Evolutionary conservation across 2,888 invertebrate species (phyloP).

Genomic region (Andrena marginata): DNA sequence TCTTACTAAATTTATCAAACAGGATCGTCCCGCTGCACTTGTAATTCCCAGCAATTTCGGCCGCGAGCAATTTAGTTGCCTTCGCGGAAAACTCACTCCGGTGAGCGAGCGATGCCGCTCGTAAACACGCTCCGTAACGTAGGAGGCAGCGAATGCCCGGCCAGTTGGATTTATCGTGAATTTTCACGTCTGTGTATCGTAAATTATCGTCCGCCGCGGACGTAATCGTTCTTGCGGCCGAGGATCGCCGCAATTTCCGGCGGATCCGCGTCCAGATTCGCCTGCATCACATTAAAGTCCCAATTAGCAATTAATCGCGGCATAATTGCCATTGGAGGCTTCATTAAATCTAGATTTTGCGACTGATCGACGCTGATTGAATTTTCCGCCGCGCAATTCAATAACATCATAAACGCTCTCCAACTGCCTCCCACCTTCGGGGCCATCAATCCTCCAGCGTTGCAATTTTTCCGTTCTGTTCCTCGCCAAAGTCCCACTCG

Average conservation of each 20-base stretch:
- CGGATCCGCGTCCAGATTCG: constrained; percentile 20
- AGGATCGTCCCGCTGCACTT: constrained; percentile 16
- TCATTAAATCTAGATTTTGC: constrained; percentile 24
- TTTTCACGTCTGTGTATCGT: constrained; percentile 47
- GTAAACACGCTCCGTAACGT: constrained; percentile 43
- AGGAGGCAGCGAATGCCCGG: constrained; percentile 4
- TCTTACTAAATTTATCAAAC: constrained; percentile 13
- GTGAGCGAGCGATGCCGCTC: constrained; percentile 14
- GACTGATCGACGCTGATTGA: not conserved
- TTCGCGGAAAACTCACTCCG: constrained; percentile 38
- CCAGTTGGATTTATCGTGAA: constrained; percentile 46
- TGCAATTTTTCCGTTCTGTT: no score
- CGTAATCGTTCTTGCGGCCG: constrained; percentile 45
- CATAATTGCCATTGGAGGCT: constrained; percentile 28
- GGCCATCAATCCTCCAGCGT: no score
- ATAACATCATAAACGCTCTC: constrained; percentile 3
- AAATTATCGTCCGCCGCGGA: constrained; percentile 47
- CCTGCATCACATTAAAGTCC: constrained; percentile 9
- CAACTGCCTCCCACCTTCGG: no score
- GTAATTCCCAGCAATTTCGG: constrained; percentile 10
- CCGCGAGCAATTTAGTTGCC: constrained; percentile 23
- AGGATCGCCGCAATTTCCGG: constrained; percentile 58
- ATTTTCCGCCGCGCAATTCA: not conserved
- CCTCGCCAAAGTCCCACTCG: no score
- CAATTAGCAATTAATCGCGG: constrained; percentile 52